Evolutionary conservation across 2,113 vertebrate species (phyloP), one percentile per base, ranked within the genome.

Genomic region (Istiophorus platypterus): DNA sequence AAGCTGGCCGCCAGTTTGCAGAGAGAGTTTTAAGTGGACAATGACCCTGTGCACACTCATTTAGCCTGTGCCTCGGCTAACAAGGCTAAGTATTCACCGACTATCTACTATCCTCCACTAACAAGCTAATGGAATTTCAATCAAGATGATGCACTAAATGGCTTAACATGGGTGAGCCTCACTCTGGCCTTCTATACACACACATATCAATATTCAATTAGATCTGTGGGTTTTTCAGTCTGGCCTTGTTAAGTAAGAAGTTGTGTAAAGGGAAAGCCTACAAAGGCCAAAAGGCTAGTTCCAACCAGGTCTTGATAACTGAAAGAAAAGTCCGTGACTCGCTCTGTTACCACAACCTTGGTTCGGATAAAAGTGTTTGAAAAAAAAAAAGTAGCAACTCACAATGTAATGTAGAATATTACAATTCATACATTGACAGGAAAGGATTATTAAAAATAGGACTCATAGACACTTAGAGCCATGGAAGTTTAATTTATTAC

Each of bases 41-140:
- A 90, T 94, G 94, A 95, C 94, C 94, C 93, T 67, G 83, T 85
- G 89, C 88, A 91, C 91, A 93, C 87, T 92, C 93, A 93, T 92
- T 94, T 93, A 94, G 91, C 93, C 90, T 86, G 90, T 84, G 82
- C 91, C 87, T 86, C 76, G 41, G 88, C 92, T 94, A 94, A 95
- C 92, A 93, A 94, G 92, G 92, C 91, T 91, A 91, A 92, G 93
- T 88, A 92, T 92, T 90, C 89, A 82, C 82, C 73, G 84, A 85
- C 92, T 92, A 87, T 90, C 85, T 90, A 84, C 88, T 90, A 87
- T 93, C 88, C 92, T 89, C 88, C 82, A 88, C 94, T 94, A 95
- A 95, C 89, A 93, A 95, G 93, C 93, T 96, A 94, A 95, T 94
- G 93, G 93, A 95, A 94, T 95, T 93, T 87, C 92, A 94, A 93